Base-by-base conservation (phyloP, 2,113 vertebrate genomes). In the Hydropotes inermis region DNA sequence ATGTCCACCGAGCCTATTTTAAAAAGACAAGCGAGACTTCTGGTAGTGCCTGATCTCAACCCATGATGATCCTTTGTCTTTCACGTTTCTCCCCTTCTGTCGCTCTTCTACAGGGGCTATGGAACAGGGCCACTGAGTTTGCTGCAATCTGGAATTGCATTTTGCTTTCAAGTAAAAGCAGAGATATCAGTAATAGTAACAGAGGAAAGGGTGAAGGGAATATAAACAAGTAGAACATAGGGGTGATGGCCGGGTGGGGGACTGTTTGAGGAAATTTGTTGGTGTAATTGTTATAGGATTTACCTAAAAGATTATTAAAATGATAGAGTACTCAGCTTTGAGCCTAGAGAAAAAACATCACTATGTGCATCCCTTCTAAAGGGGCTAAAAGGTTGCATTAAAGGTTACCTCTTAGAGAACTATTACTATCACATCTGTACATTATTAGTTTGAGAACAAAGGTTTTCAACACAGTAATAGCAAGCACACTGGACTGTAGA, bases 41-140 rank as follows among this genome's bases (percentile, higher is more conserved):
- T 95, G 85, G 85, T 97, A 97, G 96, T 98, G 86, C 95, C 95
- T 97, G 85, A 97, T 96, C 60, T 86, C 83, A 94, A 54, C 52
- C 82, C 45, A 67, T 27, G 52, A 78, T 91, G 74, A 76, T 81
- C 58, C 93, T 96, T 96, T 70, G 78, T 67, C 58, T 89, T 95
- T 96, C 78, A 47, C 54, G 57, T 74, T 90, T 94, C 39, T 89
- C 27, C 76, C 30, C 28, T 23, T 95, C 55, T 43, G 10, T 83
- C 36, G 36, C 45, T 64, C 64, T 96, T 93, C 82, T 95, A 13
- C 67, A 70, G 67, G 81, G 21, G 39, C 52, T 93, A 15, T 94
- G 92, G 54, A 94, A 84, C 95, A 97, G 57, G 52, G 36, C 61
- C 76, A 70, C 13, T 84, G 39, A 96, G 74, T 97, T 95, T 97